A percentile compares a stretch with the other conserved stretches of the same genome.
Conservation (phyloP, 2,888 invertebrate genomes). For the Lasiommata megera region DNA sequence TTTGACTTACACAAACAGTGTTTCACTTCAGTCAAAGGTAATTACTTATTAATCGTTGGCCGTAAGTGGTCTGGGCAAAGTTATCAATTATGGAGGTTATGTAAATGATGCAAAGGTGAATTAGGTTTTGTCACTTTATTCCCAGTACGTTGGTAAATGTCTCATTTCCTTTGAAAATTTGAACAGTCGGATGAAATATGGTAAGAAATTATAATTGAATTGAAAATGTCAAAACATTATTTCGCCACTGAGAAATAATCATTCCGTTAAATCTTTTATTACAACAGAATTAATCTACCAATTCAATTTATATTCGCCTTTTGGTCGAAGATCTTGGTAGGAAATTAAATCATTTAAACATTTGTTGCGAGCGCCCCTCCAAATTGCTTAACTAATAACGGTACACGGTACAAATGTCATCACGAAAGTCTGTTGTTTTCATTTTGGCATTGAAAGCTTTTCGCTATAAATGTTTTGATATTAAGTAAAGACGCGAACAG, state of each 20-base stretch:
- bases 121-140: no score
- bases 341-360: conserved; percentile 19
- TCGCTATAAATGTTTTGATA: conserved; percentile 5
- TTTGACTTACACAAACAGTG: no score
- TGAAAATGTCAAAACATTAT: conserved; percentile 7
- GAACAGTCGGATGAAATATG: background rate
- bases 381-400: conserved; percentile 15
- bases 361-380: conserved; percentile 15
- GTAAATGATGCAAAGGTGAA: no score
- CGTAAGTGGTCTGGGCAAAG: no score
- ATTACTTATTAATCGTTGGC: no score
- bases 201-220: background rate
- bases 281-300: conserved; percentile 15
- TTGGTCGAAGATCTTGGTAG: conserved; percentile 10
- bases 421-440: conserved; percentile 13
- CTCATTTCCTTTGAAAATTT: background rate
- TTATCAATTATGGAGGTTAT: no score
- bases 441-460: conserved; percentile 7
- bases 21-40: no score
- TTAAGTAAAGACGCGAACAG: background rate
- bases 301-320: conserved; percentile 18
- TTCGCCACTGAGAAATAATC: conserved; percentile 7
- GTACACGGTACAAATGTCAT: conserved; percentile 10
- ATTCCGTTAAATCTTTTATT: conserved; percentile 12
- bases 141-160: no score